Percentiles rank a stretch among this genome's conserved stretches.
These are phyloP conservation scores for Pollachius pollachius DNA, from an alignment of 2,113 vertebrate species.

Conservation along the genomic window DNA sequence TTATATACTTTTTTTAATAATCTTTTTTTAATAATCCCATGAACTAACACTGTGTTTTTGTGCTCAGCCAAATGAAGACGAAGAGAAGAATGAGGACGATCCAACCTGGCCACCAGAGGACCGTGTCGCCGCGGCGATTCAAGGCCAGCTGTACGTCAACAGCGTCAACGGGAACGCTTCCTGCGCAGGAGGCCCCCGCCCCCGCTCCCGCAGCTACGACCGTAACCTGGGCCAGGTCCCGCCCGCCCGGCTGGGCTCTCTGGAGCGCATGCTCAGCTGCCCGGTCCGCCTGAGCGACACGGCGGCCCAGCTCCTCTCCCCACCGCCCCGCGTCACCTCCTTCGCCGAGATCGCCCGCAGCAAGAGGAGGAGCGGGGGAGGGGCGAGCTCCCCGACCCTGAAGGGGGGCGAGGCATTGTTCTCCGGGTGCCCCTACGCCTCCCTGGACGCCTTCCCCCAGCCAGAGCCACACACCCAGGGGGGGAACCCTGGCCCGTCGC, in stretches of 20 bases:
- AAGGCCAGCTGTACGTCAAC: constrained; percentile 92
- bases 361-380: constrained; percentile 71
- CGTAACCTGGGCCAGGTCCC: constrained; percentile 86
- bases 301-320: constrained; percentile 47
- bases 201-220: constrained; percentile 93
- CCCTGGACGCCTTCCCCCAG: constrained; percentile 84
- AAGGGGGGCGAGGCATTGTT: constrained; percentile 70
- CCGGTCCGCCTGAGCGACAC: constrained; percentile 88
- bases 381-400: constrained; percentile 64
- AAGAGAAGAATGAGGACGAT: constrained; percentile 19
- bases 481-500: constrained; percentile 70
- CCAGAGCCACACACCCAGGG: constrained; percentile 60
- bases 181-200: constrained; percentile 43
- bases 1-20: too few species aligned
- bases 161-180: constrained; percentile 9
- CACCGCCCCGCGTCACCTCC: constrained; percentile 86
- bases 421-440: constrained; percentile 70
- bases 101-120: constrained; percentile 16
- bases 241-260: constrained; percentile 77
- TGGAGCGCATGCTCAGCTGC: constrained; percentile 96
- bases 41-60: too few species aligned
- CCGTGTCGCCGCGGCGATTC: constrained; percentile 58
- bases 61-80: neutral
- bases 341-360: constrained; percentile 93
- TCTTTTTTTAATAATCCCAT: neutral